Base-by-base conservation (phyloP, 2,888 invertebrate species). In the Leptogaster cylindrica region DNA sequence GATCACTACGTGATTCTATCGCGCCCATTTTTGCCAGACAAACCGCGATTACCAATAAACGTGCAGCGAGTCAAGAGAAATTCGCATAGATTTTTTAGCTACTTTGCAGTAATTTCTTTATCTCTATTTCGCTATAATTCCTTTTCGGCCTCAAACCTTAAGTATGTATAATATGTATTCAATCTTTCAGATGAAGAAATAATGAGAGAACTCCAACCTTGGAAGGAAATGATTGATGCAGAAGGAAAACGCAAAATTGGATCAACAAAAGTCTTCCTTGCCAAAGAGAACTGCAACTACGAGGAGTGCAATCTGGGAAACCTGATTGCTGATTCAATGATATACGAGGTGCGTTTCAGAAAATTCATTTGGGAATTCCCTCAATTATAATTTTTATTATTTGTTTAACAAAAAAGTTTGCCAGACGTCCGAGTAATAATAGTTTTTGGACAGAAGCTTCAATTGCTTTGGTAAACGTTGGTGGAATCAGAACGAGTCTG, bases 241-340 rank as follows among this genome's bases (percentile, higher is more conserved):
- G 71, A 78, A 65, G 88, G 87, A 0, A 81, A 80, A 1, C 77
- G 81, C 67, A 78, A 84, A n/a, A 75, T 92, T 2, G 92, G 91
- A 0, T 71, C 70, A 1, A 84, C 87, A 0, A 78, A 82, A 71
- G 88, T 90, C 0, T 77, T 82, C 10, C 76, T 93, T 33, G 82
- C 84, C 1, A 83, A 82, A 33, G 77, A 78, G 0, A 74, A 77
- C 1, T 91, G 91, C 72, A 75, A 84, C 1, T 79, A 80, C 7
- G 75, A 74, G 0, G 92, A 93, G 77, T 93, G 92, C 74, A 89
- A 88, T 74, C 78, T 92, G 51, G 93, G 91, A 23, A 88, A 86
- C 76, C 85, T 90, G 23, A 83, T 90, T 58, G 85, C 89, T 28
- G 91, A 92, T 71, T 87, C 91, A 0, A 87, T 88, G 81, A 81